Evolutionary conservation across 2,797 vertebrate genomes (phyloP), one percentile per base, ranked within the genome.

Genomic region (Naso thynnoides): DNA sequence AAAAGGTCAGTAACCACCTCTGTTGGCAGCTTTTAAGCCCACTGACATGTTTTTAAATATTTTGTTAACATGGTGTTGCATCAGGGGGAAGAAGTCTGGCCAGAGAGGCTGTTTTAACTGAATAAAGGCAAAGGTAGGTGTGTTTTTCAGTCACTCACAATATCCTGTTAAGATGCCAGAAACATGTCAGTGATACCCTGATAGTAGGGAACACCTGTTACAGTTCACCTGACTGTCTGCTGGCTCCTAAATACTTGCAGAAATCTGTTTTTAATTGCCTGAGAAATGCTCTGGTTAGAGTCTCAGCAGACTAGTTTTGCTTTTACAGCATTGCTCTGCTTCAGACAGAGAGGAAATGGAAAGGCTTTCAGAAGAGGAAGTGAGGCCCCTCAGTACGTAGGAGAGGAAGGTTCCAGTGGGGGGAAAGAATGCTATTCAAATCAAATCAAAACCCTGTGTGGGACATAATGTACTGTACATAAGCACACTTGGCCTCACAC

Each of bases 341-440:
- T 86, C 82, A 91, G 83, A 89, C 81, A 78, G 81, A 88, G 70
- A 85, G 89, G 91, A 93, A 92, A 88, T 91, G 86, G 88, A 87
- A 90, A 84, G 78, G 85, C 77, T 87, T 84, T 83, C 24, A 85
- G 78, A 89, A 81, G 79, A 89, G 89, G 92, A 92, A 90, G 84
- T 81, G 82, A 83, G 89, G 89, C 86, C 91, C 88, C 86, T 87
- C 48, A 21, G 68, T 81, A 75, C 73, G 59, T 79, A 78, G 47
- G 19, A 87, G 78, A 89, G 86, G 81, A 89, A 87, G 76, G 79
- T 90, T 90, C 81, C 83, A 86, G 56, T 73, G 66, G 69, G 71
- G 83, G 85, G 68, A 59, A 76, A 50, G 79, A 81, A 78, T 81
- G 81, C 73, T 86, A 77, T 84, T 88, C 78, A 86, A 71, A 78